Percentiles rank a stretch among this genome's conserved stretches.
phyloP scores from a whole-genome alignment of 2,797 vertebrate genomes.

The Sciurus carolinensis region DNA sequence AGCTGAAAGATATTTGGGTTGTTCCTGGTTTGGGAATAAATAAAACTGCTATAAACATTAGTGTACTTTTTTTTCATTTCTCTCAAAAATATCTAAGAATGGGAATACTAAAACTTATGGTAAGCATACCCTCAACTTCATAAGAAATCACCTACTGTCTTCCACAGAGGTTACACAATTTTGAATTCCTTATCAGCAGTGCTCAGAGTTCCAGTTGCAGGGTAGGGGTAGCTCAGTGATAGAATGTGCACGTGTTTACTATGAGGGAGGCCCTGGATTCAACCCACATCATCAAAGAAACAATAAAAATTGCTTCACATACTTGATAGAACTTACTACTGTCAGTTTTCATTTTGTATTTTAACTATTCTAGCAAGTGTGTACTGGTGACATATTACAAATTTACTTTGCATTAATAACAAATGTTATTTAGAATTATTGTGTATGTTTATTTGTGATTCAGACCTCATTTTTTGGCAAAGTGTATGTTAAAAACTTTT shows the following conservation, averaged over 20 bases:
- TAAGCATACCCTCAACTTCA: not conserved
- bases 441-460: not conserved
- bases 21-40: not conserved
- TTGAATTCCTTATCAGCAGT: not conserved
- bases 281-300: not conserved
- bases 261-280: not conserved
- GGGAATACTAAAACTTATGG: not conserved
- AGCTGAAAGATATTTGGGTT: not conserved
- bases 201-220: not conserved
- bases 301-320: not conserved
- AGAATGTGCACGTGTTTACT: not conserved
- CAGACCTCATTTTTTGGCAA: not conserved
- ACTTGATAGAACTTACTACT: not conserved
- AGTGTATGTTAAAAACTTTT: not conserved
- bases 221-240: not conserved
- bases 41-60: not conserved
- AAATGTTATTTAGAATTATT: constrained; percentile 25
- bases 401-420: not conserved
- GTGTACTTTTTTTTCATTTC: not conserved
- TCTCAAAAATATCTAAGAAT: constrained; percentile 4
- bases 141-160: not conserved
- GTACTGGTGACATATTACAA: not conserved
- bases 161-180: not conserved
- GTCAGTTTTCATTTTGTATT: not conserved
- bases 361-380: not conserved